phyloP scores from a whole-genome alignment of 2,797 vertebrate species.

The Epinephelus coioides region DNA sequence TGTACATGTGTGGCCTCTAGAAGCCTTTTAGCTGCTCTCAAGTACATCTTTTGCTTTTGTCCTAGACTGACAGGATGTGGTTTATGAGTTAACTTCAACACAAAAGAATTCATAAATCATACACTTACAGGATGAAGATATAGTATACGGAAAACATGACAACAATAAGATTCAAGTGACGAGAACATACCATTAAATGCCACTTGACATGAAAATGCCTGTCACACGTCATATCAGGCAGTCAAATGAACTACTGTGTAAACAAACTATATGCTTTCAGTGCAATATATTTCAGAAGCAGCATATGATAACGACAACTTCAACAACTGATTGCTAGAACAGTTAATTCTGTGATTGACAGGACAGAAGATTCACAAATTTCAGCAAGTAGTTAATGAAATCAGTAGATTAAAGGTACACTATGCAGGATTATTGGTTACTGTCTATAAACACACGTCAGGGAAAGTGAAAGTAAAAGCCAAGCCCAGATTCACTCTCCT shows the following conservation, averaged over 20 bases:
- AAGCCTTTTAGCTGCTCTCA: constrained; percentile 20
- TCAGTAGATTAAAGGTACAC: not conserved
- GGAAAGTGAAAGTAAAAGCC: too few species aligned
- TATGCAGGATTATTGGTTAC: too few species aligned
- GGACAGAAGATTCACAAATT: not conserved
- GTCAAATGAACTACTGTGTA: not conserved
- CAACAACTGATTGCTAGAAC: not conserved
- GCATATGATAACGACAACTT: not conserved
- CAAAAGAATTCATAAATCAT: constrained; percentile 19
- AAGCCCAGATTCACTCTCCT: too few species aligned
- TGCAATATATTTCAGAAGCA: not conserved
- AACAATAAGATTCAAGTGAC: not conserved
- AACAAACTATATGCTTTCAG: not conserved
- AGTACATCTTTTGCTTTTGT: constrained; percentile 23
- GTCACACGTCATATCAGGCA: not conserved
- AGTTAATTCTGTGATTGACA: not conserved
- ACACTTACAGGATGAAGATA: not conserved
- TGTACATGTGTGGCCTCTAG: not conserved
- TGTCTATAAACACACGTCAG: too few species aligned
- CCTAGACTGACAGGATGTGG: constrained; percentile 3
- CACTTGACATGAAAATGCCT: not conserved
- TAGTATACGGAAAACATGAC: not conserved
- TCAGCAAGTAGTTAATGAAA: not conserved
- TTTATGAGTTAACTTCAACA: constrained; percentile 1
- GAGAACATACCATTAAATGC: not conserved